A percentile compares a stretch with the other conserved stretches of the same genome.
Evolutionary conservation across 2,113 vertebrate species (phyloP).

Genomic region (Phaetusa simplex): DNA sequence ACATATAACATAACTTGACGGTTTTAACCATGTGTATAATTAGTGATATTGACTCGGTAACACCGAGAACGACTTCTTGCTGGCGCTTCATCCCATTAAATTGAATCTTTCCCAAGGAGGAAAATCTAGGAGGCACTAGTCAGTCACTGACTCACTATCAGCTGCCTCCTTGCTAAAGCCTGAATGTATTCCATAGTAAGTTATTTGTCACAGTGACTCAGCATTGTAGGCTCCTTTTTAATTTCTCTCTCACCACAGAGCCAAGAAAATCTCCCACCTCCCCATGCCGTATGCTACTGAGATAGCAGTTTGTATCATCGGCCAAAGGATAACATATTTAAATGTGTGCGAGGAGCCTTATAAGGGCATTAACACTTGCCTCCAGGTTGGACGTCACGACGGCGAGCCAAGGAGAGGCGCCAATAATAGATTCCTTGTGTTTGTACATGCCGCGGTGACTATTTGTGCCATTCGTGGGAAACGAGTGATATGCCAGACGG

Average conservation of each 20-base stretch:
- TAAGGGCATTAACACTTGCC: conserved; percentile 77
- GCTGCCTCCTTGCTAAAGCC: conserved; percentile 76
- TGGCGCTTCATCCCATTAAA: conserved; percentile 53
- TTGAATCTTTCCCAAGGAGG: conserved; percentile 71
- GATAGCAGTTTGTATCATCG: conserved; percentile 75
- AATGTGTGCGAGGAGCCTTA: conserved; percentile 77
- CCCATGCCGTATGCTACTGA: conserved; percentile 79
- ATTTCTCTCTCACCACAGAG: conserved; percentile 77
- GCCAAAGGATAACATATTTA: conserved; percentile 77
- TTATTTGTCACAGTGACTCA: conserved; percentile 82
- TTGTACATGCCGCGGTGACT: conserved; percentile 61
- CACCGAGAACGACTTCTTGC: conserved; percentile 59
- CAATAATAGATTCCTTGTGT: conserved; percentile 77
- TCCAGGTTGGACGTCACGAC: conserved; percentile 78
- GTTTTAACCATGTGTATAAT: conserved; percentile 70
- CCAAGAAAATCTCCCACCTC: conserved; percentile 83
- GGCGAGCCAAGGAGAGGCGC: conserved; percentile 71
- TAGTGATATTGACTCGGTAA: conserved; percentile 62
- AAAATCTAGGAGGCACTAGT: conserved; percentile 73
- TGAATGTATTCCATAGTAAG: conserved; percentile 82
- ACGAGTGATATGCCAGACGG: conserved; percentile 73
- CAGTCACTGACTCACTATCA: conserved; percentile 78
- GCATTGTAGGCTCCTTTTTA: conserved; percentile 84
- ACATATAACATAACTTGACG: conserved; percentile 11
- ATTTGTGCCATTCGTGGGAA: conserved; percentile 67